Evolutionary conservation across 2,888 invertebrate genomes (phyloP).

Genomic region (Electrophaes corylata): DNA sequence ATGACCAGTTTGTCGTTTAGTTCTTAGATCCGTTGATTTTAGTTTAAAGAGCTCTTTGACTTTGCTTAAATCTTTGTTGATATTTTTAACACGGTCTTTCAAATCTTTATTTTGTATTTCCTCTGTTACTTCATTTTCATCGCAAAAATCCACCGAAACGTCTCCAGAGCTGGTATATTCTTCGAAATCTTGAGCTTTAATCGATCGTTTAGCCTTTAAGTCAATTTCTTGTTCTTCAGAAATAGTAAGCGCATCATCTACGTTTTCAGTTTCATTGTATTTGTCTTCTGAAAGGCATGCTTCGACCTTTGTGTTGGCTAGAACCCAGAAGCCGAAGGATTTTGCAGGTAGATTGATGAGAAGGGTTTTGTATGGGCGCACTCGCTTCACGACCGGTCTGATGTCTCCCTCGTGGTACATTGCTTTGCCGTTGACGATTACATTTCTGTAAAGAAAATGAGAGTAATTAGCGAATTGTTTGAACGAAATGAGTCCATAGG

Average conservation of each 20-base stretch:
- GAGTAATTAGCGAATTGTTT: no score
- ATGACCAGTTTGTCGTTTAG: conserved; percentile 50
- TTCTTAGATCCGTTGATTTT: conserved; percentile 37
- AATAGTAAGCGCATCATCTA: conserved; percentile 31
- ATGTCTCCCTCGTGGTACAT: conserved; percentile 85
- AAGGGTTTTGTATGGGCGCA: conserved; percentile 80
- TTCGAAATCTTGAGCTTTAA: conserved; percentile 43
- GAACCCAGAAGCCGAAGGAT: conserved; percentile 90
- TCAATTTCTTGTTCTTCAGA: conserved; percentile 42
- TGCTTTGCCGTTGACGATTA: conserved; percentile 86
- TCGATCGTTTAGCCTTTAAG: conserved; percentile 53
- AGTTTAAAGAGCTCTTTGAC: conserved; percentile 47
- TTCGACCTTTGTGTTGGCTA: conserved; percentile 86
- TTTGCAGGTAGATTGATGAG: conserved; percentile 86
- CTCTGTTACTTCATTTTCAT: conserved; percentile 37
- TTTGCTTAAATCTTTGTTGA: conserved; percentile 58
- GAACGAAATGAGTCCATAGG: no score
- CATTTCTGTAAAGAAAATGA: conserved; percentile 74
- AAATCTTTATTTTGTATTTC: conserved; percentile 43
- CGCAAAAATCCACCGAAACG: conserved; percentile 42
- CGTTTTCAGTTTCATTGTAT: conserved; percentile 36
- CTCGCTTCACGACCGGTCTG: conserved; percentile 78
- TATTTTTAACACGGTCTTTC: conserved; percentile 47
- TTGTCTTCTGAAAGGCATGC: conserved; percentile 71
- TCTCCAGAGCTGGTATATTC: conserved; percentile 39